Percentiles rank a stretch among this genome's conserved stretches.
Conservation (phyloP, 2,888 invertebrate genomes). For the Palloptera scutellata region DNA sequence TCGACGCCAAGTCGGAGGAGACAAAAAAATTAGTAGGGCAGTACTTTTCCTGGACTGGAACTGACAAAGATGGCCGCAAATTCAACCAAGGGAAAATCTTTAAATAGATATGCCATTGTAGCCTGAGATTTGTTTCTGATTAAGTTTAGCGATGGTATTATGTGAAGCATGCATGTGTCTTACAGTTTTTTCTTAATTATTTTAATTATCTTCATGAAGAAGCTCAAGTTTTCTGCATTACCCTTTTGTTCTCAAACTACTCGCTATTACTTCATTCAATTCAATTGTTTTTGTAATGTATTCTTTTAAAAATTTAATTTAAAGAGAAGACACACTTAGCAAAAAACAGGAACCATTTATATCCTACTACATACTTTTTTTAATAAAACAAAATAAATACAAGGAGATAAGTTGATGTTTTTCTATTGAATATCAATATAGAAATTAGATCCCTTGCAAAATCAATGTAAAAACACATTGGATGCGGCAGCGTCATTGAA, state of each 20-base stretch:
- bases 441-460: too few species aligned
- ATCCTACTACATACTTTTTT: not conserved
- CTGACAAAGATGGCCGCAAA: slow-evolving; percentile 85
- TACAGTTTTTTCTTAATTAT: not conserved
- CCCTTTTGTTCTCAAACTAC: too few species aligned
- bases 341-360: slow-evolving; percentile 16
- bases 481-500: too few species aligned
- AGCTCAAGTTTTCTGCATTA: not conserved
- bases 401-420: too few species aligned
- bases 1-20: slow-evolving; percentile 80
- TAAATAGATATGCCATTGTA: slow-evolving; percentile 72
- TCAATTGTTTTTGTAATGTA: not conserved
- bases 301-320: not conserved
- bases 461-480: too few species aligned
- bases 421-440: too few species aligned
- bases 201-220: not conserved
- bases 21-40: slow-evolving; percentile 88
- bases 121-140: slow-evolving; percentile 4
- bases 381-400: not conserved
- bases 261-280: not conserved
- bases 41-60: slow-evolving; percentile 90
- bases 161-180: not conserved
- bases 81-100: slow-evolving; percentile 99
- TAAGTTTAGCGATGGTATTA: not conserved
- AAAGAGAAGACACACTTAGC: not conserved